These are phyloP conservation scores for Zaprionus vittiger DNA, from an alignment of 1,140 invertebrate species.

Conservation along the genomic window DNA sequence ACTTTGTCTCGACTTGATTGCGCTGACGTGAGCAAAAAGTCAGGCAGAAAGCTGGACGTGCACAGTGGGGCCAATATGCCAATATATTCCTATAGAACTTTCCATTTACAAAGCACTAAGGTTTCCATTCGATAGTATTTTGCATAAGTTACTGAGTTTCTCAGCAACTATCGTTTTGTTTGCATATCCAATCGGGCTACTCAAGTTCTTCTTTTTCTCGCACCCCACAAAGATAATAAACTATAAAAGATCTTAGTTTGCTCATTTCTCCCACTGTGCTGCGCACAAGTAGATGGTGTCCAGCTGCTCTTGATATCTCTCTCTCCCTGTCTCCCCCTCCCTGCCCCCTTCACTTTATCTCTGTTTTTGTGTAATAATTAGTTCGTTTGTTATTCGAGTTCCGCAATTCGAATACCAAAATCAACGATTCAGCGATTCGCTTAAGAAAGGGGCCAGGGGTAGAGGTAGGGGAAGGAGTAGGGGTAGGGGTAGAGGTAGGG, in stretches of 20 bases:
- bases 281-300: not conserved
- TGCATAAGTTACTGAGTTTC: not conserved
- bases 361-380: slow-evolving; percentile 69
- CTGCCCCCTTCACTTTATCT: slow-evolving; percentile 6
- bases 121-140: not conserved
- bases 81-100: not conserved
- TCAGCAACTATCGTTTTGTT: not conserved
- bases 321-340: slow-evolving; percentile 28
- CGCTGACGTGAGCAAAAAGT: slow-evolving; percentile 68
- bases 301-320: slow-evolving; percentile 13
- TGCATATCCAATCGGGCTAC: not conserved
- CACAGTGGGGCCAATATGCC: not conserved
- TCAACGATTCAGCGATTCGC: slow-evolving; percentile 64
- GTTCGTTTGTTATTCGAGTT: slow-evolving; percentile 71
- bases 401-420: slow-evolving; percentile 36
- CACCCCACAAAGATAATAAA: too few relatives aligned
- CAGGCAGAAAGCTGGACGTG: slow-evolving; percentile 14
- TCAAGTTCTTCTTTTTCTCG: too few relatives aligned
- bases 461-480: not conserved
- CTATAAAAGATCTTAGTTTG: too few relatives aligned
- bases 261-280: not conserved
- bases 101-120: not conserved
- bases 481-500: not conserved
- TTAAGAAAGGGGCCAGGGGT: not conserved
- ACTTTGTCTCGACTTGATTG: slow-evolving; percentile 60